Conservation (phyloP, 1,140 invertebrate species). For the Sminthurinus signatus region DNA sequence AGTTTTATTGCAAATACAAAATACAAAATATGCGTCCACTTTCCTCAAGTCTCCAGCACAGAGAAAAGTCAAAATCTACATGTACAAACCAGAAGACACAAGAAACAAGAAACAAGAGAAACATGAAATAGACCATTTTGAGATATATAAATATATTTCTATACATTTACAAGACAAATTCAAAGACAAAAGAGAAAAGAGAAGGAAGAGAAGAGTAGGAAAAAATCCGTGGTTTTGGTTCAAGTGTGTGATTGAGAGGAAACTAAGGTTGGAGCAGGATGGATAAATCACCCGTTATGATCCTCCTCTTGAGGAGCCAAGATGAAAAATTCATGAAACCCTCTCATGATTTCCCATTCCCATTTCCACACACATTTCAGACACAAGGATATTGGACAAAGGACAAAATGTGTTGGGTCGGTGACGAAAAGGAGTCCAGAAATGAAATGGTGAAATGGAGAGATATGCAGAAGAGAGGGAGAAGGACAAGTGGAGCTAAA, state of each 20-base stretch:
- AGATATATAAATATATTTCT: too few relatives aligned
- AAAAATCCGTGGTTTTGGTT: too few relatives aligned
- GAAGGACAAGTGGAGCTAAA: too few relatives aligned
- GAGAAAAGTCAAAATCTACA: not conserved
- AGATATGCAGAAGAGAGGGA: not conserved
- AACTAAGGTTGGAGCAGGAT: not conserved
- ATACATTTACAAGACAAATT: not conserved
- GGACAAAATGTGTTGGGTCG: not conserved
- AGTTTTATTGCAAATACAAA: constrained; percentile 3
- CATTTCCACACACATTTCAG: too few relatives aligned
- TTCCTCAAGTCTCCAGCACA: too few relatives aligned
- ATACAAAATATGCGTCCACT: not conserved
- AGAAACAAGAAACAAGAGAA: too few relatives aligned
- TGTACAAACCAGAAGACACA: too few relatives aligned
- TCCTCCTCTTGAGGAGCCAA: constrained; percentile 23
- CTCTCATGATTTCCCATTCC: too few relatives aligned
- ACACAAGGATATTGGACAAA: not conserved
- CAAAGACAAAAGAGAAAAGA: not conserved
- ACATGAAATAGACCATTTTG: too few relatives aligned
- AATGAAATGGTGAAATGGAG: too few relatives aligned
- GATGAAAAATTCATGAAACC: constrained; percentile 40
- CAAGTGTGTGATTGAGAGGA: too few relatives aligned
- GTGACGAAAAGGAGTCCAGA: too few relatives aligned
- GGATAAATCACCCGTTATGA: constrained; percentile 34
- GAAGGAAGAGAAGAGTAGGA: constrained; percentile 5